phyloP scores from a whole-genome alignment of 2,113 vertebrate genomes.

The Uropsilus gracilis region DNA sequence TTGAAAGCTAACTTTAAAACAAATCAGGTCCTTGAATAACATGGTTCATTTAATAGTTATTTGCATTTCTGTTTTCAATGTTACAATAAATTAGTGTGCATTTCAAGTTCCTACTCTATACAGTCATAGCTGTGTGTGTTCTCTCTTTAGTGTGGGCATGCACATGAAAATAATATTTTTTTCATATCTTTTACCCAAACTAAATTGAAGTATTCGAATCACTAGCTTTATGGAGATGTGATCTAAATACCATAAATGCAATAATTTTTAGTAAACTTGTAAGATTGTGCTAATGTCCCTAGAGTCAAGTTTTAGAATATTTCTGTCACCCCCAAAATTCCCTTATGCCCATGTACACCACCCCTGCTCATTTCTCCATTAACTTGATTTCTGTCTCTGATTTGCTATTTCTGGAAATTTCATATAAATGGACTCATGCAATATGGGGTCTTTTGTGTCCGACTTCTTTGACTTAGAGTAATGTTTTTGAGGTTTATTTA shows the following conservation, averaged over 20 bases:
- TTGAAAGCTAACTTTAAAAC: no score
- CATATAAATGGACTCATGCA: not conserved
- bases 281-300: not conserved
- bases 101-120: no score
- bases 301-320: not conserved
- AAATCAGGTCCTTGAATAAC: no score
- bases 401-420: not conserved
- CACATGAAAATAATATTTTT: not conserved
- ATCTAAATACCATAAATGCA: conserved; percentile 25
- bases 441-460: not conserved
- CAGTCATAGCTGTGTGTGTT: not conserved
- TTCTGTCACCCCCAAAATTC: not conserved
- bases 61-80: no score
- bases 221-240: conserved; percentile 12
- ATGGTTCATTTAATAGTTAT: no score
- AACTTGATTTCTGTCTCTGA: not conserved
- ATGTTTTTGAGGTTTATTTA: not conserved
- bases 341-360: not conserved
- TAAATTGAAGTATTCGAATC: conserved; percentile 43
- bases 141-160: not conserved
- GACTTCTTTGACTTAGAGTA: not conserved
- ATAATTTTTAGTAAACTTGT: not conserved
- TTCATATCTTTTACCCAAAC: conserved; percentile 64
- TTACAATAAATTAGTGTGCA: no score
- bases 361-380: not conserved